Conservation (phyloP, 2,113 vertebrate species). For the Lasiurus cinereus region DNA sequence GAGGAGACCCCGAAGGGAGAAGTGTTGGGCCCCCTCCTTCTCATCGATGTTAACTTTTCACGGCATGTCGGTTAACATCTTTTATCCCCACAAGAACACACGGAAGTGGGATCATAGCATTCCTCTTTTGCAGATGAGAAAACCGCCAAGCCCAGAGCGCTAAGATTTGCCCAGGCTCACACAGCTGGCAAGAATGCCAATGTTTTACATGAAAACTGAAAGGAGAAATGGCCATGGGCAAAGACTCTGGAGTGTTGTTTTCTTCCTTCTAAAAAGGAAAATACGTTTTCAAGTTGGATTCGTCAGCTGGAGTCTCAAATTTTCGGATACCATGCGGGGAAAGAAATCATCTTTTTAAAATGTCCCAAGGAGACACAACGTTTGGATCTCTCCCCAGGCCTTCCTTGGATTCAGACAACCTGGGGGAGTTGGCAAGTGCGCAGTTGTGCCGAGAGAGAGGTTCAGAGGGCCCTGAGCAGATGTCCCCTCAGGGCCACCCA, state of each 20-base stretch:
- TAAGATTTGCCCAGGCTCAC: background rate
- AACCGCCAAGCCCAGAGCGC: background rate
- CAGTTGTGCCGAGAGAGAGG: background rate
- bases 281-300: constrained; percentile 54
- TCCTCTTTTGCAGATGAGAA: background rate
- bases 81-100: background rate
- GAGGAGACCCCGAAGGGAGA: background rate
- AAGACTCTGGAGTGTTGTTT: background rate
- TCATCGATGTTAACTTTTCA: background rate
- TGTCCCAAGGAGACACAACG: background rate
- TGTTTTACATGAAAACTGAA: background rate
- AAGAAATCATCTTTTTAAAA: constrained; percentile 6
- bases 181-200: background rate
- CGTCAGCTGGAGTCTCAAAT: constrained; percentile 52
- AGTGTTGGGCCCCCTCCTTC: no score
- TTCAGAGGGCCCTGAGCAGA: background rate
- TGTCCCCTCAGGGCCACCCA: constrained; percentile 32
- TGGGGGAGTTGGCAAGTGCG: constrained; percentile 21
- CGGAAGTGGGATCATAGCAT: background rate
- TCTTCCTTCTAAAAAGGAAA: constrained; percentile 21
- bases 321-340: background rate
- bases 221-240: background rate
- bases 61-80: fast-evolving
- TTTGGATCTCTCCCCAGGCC: background rate
- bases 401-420: constrained; percentile 40